phyloP scores from a whole-genome alignment of 2,888 invertebrate species.

The Ligdia adustata region DNA sequence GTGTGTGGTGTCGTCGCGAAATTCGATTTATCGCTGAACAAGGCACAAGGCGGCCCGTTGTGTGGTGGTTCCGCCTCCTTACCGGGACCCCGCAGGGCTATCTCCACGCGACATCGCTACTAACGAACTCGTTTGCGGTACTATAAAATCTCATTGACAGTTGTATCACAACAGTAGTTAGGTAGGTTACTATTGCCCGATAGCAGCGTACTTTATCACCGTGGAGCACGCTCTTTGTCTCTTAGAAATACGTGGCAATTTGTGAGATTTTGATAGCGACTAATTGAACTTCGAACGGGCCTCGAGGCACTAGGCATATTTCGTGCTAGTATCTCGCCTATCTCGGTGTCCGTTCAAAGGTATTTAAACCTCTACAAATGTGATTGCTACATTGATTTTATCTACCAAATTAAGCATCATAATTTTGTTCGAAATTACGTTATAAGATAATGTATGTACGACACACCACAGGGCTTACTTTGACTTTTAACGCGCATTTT shows the following conservation, averaged over 20 bases:
- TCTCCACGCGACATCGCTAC: constrained; percentile 63
- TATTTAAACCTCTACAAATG: too few species aligned
- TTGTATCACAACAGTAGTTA: constrained; percentile 42
- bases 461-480: too few species aligned
- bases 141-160: constrained; percentile 57
- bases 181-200: constrained; percentile 26
- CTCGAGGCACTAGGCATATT: not conserved
- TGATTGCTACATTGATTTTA: too few species aligned
- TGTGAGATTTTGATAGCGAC: constrained; percentile 21
- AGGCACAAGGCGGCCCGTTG: constrained; percentile 69
- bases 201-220: constrained; percentile 19
- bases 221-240: constrained; percentile 25
- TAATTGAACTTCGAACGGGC: constrained; percentile 14
- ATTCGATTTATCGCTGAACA: constrained; percentile 68
- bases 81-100: constrained; percentile 58
- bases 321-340: too few species aligned
- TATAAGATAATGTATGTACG: too few species aligned
- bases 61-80: constrained; percentile 69
- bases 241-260: constrained; percentile 17
- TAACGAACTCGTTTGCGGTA: constrained; percentile 63
- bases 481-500: too few species aligned
- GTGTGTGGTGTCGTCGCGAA: constrained; percentile 66
- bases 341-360: not conserved
- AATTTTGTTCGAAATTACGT: too few species aligned
- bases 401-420: too few species aligned